Evolutionary conservation across 2,797 vertebrate species (phyloP), one percentile per base, ranked within the genome.

Genomic region (Hypotaenidia philippensis): DNA sequence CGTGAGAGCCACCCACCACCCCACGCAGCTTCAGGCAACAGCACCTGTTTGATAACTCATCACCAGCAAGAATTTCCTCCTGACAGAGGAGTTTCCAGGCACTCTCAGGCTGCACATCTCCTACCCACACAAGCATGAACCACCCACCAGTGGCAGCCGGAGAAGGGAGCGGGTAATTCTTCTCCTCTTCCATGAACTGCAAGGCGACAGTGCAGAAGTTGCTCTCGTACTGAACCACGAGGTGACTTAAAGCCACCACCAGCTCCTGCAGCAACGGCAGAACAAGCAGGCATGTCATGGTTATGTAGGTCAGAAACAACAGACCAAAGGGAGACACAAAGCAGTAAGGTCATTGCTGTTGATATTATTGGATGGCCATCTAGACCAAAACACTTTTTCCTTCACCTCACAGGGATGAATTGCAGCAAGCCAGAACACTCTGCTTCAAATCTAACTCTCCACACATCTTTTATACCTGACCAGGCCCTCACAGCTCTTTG

Each of bases 171-270:
- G 98, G 98, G 87, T 99, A 99, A 97, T 99, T 99, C 98, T 99
- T 99, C 96, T 99, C 99, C 93, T 99, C 99, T 45, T 99, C 99
- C 95, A 99, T 99, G 95, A 99, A 99, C 97, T 99, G 99, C 83
- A 99, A 97, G 49, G 99, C 99, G 18, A 99, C 99, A 0, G 99
- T 99, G 90, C 99, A 99, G 98, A 99, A 99, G 91, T 99, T 99
- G 97, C 99, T 99, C 96, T 99, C 99, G 2, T 99, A 99, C 80
- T 99, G 99, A 60, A 99, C 98, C 50, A 99, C 99, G 18, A 99
- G 98, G 94, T 99, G 99, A 98, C 99, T 99, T 82, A 99, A 97
- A 13, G 99, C 99, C 44, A 99, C 99, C 68, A 99, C 99, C 98
- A 99, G 98, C 97, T 99, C 99, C 99, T 99, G 94, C 2, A 34